Conservation (phyloP, 2,113 vertebrate genomes). For the Hemibates koningsi region DNA sequence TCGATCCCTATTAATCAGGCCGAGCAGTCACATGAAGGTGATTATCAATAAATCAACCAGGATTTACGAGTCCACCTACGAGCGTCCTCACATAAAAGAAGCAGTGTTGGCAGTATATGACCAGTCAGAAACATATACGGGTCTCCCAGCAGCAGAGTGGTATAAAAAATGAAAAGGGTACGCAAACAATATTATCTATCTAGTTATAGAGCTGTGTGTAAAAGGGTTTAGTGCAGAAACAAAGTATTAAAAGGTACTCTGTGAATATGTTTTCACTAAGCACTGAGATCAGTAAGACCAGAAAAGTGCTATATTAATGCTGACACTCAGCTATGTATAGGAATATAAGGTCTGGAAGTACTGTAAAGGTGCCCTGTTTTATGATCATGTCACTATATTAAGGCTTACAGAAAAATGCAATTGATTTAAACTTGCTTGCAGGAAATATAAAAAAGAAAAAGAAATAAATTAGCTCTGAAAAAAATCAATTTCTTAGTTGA, state of each 20-base stretch:
- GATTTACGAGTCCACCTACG: not conserved
- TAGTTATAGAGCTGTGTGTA: not conserved
- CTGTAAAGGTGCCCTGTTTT: not conserved
- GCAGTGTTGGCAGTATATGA: not conserved
- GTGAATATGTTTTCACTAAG: not conserved
- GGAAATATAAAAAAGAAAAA: not conserved
- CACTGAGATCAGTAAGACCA: not conserved
- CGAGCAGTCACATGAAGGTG: not conserved
- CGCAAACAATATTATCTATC: not conserved
- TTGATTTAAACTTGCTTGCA: not conserved
- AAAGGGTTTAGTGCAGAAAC: not conserved
- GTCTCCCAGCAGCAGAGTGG: not conserved
- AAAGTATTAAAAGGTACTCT: not conserved
- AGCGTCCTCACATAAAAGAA: not conserved
- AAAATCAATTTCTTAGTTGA: not conserved
- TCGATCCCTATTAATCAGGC: not conserved
- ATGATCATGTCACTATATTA: not conserved
- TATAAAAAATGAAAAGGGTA: not conserved
- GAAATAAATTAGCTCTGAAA: not conserved
- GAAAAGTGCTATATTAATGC: not conserved
- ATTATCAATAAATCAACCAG: not conserved
- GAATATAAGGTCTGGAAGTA: not conserved
- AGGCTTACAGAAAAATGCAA: not conserved
- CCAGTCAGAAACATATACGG: not conserved
- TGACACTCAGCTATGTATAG: not conserved